Evolutionary conservation across 2,797 vertebrate genomes (phyloP).

Genomic region (Lemur catta): DNA sequence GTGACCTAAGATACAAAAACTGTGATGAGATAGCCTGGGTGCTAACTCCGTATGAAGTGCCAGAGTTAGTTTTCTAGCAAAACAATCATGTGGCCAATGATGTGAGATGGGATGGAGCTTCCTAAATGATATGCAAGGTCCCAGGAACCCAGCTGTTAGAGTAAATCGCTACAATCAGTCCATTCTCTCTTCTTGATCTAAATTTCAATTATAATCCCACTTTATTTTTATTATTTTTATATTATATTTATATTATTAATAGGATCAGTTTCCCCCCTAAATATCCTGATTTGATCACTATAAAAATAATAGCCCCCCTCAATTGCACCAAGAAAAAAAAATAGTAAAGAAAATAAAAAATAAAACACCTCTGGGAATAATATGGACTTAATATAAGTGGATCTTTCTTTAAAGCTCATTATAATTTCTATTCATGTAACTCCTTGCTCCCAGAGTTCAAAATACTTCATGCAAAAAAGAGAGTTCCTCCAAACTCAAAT

Average conservation of each 20-base stretch:
- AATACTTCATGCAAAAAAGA: not conserved
- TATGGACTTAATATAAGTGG: not conserved
- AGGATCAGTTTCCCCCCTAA: not conserved
- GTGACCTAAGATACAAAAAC: not conserved
- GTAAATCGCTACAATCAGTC: not conserved
- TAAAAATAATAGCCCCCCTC: not conserved
- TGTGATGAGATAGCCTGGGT: not conserved
- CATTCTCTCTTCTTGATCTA: not conserved
- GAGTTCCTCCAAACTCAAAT: not conserved
- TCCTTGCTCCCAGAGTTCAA: not conserved
- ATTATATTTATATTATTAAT: not conserved
- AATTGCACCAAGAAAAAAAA: not conserved
- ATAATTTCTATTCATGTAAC: not conserved
- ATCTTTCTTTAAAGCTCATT: not conserved
- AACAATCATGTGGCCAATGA: not conserved
- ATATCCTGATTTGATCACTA: not conserved
- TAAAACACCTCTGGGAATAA: not conserved
- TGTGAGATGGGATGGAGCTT: not conserved
- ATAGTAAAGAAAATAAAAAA: not conserved
- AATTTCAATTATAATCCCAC: not conserved
- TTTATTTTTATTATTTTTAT: not conserved
- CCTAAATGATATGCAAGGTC: not conserved
- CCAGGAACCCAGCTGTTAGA: not conserved
- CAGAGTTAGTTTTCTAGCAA: not conserved
- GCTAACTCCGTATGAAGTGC: not conserved